A percentile compares a stretch with the other conserved stretches of the same genome.
phyloP scores from a whole-genome alignment of 2,888 invertebrate genomes.

The Cephus pulcher region DNA sequence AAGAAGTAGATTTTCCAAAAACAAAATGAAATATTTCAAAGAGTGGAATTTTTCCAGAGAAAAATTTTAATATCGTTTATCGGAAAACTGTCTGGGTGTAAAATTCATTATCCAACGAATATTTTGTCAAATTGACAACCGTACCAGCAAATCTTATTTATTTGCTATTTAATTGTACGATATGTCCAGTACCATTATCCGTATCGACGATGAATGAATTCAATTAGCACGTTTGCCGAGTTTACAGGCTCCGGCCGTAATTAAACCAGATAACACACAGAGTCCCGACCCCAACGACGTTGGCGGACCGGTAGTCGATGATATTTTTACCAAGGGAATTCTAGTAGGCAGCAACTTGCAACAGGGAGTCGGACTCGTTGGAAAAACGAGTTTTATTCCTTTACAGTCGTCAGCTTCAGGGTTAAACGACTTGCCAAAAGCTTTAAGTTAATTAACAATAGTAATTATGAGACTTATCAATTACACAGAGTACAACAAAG shows the following conservation, averaged over 20 bases:
- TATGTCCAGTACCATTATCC: neutral
- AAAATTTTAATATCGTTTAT: no score
- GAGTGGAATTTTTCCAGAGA: neutral
- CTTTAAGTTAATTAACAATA: neutral
- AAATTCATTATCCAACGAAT: neutral
- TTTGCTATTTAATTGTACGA: neutral
- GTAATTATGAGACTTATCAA: neutral
- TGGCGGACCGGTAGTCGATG: conserved; percentile 5
- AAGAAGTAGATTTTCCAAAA: neutral
- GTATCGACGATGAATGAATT: conserved; percentile 2
- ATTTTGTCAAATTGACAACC: neutral
- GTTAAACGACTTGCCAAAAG: neutral
- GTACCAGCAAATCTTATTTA: neutral
- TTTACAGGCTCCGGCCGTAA: neutral
- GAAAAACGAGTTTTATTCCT: neutral
- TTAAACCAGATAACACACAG: conserved; percentile 3
- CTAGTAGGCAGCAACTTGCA: conserved; percentile 3
- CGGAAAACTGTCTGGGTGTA: no score
- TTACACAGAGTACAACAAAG: neutral
- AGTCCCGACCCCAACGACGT: neutral
- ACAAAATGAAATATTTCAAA: neutral
- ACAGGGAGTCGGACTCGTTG: conserved; percentile 3
- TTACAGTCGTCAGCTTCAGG: neutral
- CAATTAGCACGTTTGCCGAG: neutral
- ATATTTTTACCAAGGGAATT: conserved; percentile 6